phyloP scores from a whole-genome alignment of 2,113 vertebrate species.

The Ptyas mucosa region DNA sequence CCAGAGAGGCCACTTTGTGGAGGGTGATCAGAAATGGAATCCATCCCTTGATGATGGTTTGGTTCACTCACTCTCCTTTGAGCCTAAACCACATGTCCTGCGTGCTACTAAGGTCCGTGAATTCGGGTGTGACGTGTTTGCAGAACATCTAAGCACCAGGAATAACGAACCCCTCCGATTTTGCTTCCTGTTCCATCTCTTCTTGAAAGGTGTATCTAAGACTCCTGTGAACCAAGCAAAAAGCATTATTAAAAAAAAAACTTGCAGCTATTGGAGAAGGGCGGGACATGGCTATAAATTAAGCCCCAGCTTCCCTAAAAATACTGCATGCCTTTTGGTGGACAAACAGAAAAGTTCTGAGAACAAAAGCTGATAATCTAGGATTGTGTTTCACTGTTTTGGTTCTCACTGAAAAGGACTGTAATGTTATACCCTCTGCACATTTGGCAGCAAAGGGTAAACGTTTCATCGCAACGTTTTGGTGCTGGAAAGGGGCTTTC shows the following conservation, averaged over 20 bases:
- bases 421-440: neutral
- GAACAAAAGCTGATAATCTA: constrained; percentile 45
- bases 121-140: neutral
- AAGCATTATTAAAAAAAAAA: neutral
- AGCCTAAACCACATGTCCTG: neutral
- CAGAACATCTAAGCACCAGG: neutral
- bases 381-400: constrained; percentile 41
- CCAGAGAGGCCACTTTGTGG: too few relatives aligned
- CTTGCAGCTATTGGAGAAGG: neutral
- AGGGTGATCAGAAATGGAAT: neutral
- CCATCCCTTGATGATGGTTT: neutral
- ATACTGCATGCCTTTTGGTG: constrained; percentile 1
- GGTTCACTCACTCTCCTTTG: neutral
- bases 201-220: neutral
- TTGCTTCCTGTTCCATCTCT: neutral
- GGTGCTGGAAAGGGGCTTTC: neutral
- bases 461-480: neutral
- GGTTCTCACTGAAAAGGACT: constrained; percentile 35
- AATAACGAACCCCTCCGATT: neutral
- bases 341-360: neutral
- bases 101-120: neutral
- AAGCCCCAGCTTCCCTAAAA: neutral
- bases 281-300: constrained; percentile 40
- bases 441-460: neutral
- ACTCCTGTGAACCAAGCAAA: neutral